Evolutionary conservation across 1,140 invertebrate genomes (phyloP), one percentile per base, ranked within the genome.

Genomic region (Formica selysi): DNA sequence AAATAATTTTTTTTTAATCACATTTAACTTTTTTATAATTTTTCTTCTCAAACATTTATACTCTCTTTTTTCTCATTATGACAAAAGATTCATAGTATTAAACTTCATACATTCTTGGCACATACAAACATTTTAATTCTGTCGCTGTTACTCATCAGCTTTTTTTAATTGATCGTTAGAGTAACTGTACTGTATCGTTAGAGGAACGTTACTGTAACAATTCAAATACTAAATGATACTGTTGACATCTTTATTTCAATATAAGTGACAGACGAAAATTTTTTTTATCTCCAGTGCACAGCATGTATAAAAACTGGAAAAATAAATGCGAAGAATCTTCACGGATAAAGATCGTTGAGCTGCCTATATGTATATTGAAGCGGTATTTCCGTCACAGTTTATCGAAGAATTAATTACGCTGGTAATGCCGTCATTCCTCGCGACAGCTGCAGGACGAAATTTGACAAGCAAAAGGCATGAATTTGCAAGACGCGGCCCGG

Each of bases 331-430:
- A 59, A 71, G 38, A 65, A 54, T 67, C 13, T 8, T 38, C 3
- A 41, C 26, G 10, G 29, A 48, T 73, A 44, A 61, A 73, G 73
- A 64, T 41, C 10, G 5, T 11, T 16, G 73, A n/a, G 22, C 11
- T 51, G 26, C 36, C 59, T 51, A 64, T 51, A 38, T 48, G n/a
- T 62, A 61, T 41, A 51, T 48, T 32, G n/a, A 26, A 13, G 10
- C 13, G 79, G 5, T 83, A 83, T 83, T 83, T 83, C 41, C 54
- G 68, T 83, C 68, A 26, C 10, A 32, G 78, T 76, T 48, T 85
- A 85, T 85, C 26, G 74, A 16, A 13, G 41, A 62, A 76, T 89
- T 87, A 87, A 89, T 88, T 85, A 85, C 48, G 16, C 16, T 4
- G 22, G n/a, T 68, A 48, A 86, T 62, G 71, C 41, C 70, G 51